Conservation (phyloP, 2,797 vertebrate genomes). For the Enteromius afrohamiltoni region DNA sequence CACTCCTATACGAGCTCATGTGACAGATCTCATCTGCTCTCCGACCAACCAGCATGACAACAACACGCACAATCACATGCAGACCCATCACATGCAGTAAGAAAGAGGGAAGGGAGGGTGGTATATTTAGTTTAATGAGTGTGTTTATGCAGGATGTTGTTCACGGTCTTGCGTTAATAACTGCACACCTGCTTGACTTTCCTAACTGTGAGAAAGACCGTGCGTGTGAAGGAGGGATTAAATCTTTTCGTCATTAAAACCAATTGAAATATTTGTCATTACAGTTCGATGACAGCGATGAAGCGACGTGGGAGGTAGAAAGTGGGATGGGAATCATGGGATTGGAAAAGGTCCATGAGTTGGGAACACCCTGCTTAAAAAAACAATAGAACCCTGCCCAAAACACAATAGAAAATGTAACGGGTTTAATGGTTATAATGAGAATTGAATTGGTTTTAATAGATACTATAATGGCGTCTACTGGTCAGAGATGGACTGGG, state of each 20-base stretch:
- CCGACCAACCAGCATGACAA: slow-evolving; percentile 68
- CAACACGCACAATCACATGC: slow-evolving; percentile 75
- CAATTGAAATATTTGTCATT: background rate
- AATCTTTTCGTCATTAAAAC: background rate
- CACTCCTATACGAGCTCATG: slow-evolving; percentile 63
- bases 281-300: background rate
- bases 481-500: no score
- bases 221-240: background rate
- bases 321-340: background rate
- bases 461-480: no score
- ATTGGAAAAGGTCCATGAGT: background rate
- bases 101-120: slow-evolving; percentile 53
- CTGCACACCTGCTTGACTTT: slow-evolving; percentile 41
- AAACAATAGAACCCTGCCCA: no score
- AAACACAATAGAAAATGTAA: no score
- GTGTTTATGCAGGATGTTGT: slow-evolving; percentile 61
- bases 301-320: background rate
- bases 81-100: slow-evolving; percentile 66
- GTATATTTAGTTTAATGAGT: slow-evolving; percentile 74
- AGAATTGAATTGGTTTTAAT: no score
- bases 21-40: slow-evolving; percentile 67
- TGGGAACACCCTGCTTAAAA: no score
- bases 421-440: no score
- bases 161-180: slow-evolving; percentile 2
- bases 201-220: slow-evolving; percentile 36